Conservation (phyloP, 2,113 vertebrate genomes). For the Brachyhypopomus occidentalis region DNA sequence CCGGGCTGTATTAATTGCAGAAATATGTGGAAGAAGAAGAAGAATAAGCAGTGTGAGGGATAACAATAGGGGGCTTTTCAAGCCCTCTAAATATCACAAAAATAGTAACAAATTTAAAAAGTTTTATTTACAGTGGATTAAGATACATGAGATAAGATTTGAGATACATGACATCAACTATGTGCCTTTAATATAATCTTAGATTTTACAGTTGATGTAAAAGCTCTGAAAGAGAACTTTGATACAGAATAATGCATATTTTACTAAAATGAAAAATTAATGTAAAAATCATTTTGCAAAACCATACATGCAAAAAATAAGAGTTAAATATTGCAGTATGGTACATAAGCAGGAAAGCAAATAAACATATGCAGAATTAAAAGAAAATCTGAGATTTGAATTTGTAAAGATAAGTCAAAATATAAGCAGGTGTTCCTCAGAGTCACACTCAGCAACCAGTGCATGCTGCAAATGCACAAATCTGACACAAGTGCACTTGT, state of each 20-base stretch:
- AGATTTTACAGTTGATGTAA: background rate
- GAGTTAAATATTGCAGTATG: background rate
- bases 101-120: no score
- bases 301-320: background rate
- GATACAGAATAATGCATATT: background rate
- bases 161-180: background rate
- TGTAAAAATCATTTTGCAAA: background rate
- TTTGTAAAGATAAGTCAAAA: no score
- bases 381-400: background rate
- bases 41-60: no score
- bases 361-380: background rate
- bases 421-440: background rate
- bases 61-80: no score
- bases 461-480: slow-evolving; percentile 55
- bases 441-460: slow-evolving; percentile 47
- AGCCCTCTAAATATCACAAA: no score
- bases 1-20: no score
- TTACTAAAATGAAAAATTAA: background rate
- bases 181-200: background rate
- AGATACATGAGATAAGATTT: no score
- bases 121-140: no score
- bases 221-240: background rate
- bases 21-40: no score
- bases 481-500: slow-evolving; percentile 48
- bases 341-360: background rate